Base-by-base conservation (phyloP, 2,888 invertebrate genomes). In the Drosophila prolongata region DNA sequence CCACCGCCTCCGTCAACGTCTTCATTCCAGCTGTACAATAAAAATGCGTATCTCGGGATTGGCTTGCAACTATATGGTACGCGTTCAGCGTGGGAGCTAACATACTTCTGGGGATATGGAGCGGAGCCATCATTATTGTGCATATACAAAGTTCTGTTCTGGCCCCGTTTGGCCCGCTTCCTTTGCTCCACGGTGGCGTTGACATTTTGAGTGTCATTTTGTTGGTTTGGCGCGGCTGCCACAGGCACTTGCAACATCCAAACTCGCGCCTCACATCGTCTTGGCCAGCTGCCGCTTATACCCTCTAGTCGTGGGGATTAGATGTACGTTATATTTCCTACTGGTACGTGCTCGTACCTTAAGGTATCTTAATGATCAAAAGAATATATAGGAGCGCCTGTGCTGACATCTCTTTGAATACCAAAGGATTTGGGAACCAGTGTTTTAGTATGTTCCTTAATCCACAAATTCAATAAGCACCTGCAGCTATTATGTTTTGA, bases 151-250 rank as follows among this genome's bases (percentile, higher is more conserved):
- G 61, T 46, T 44, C 44, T 46, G 61, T 61, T 44, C 44, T 46
- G 52, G 57, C 57, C 38, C 44, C 62, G 30, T 62, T 64, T 64
- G n/a, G 4, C 24, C 16, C 37, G 19, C 11, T 24, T 42, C 65
- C 54, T 37, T 24, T 27, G 24, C n/a, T 38, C 14, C 38, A 27
- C 42, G 38, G 66, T 71, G 87, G 80, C 81, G 87, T 78, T 82
- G 87, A 84, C 81, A 87, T 87, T 80, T 82, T 72, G 79, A 87
- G 86, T 82, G 74, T 80, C 78, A 76, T 73, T 76, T 80, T 58
- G 72, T 69, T 64, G 70, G 64, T 47, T 54, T 53, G 52, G 19
- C 52, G 19, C 44, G 49, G 30, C 46, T 75, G 57, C 53, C 52
- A 44, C 59, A 47, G 58, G 40, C 58, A 50, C 58, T 38, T 44